A percentile compares a stretch with the other conserved stretches of the same genome.
Conservation (phyloP, 2,888 invertebrate genomes). For the Raillietiella orientalis region DNA sequence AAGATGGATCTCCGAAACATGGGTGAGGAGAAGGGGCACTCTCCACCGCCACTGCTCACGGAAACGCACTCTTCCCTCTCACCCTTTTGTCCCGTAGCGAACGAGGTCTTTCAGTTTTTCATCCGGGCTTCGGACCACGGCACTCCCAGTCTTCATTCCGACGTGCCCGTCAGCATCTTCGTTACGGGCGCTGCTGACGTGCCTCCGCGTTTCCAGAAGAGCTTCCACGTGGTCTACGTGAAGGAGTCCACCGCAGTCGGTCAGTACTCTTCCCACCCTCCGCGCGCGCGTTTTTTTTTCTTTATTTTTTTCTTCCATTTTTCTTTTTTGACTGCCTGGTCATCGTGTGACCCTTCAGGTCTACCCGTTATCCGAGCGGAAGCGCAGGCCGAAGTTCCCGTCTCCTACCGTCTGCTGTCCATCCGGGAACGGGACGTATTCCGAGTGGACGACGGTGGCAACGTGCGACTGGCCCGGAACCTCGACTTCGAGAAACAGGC, state of each 20-base stretch:
- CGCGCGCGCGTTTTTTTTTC: constrained; percentile 1
- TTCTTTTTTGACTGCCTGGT: too few relatives aligned
- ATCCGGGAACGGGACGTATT: constrained; percentile 20
- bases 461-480: constrained; percentile 32
- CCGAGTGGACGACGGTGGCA: constrained; percentile 31
- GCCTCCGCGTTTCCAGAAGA: constrained; percentile 37
- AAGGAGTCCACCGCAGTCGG: constrained; percentile 37
- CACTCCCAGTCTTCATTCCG: constrained; percentile 27
- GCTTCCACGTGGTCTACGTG: constrained; percentile 40
- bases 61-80: too few relatives aligned
- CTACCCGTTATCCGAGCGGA: constrained; percentile 31
- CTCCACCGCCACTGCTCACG: too few relatives aligned
- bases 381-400: constrained; percentile 24
- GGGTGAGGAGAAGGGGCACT: too few relatives aligned
- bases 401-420: constrained; percentile 24
- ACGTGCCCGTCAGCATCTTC: constrained; percentile 45
- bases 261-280: constrained; percentile 9
- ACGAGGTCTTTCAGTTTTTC: constrained; percentile 53
- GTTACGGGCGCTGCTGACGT: constrained; percentile 32
- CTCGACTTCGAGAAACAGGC: constrained; percentile 37
- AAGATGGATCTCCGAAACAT: too few relatives aligned
- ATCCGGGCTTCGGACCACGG: constrained; percentile 59
- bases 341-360: too few relatives aligned
- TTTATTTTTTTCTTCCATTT: constrained; percentile 2
- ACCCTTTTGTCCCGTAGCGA: too few relatives aligned